These are phyloP conservation scores for Probosciger aterrimus DNA, from an alignment of 2,113 vertebrate species.

Conservation along the genomic window DNA sequence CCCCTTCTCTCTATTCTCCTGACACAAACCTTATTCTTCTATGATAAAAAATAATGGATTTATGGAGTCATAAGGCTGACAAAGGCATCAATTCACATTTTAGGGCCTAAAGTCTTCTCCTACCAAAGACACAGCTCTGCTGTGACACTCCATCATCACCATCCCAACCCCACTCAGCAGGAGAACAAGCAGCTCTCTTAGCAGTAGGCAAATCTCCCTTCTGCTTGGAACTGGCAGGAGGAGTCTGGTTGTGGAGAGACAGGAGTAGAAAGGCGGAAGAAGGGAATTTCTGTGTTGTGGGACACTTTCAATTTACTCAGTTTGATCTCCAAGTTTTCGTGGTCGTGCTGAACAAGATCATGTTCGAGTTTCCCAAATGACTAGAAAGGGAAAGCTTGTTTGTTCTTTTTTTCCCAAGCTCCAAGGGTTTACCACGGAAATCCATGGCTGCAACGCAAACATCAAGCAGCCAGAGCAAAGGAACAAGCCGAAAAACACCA, in stretches of 20 bases:
- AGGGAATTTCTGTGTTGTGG: slow-evolving; percentile 52
- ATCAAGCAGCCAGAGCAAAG: slow-evolving; percentile 46
- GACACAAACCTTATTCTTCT: not conserved
- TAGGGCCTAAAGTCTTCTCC: not conserved
- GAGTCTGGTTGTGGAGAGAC: not conserved
- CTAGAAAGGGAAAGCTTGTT: slow-evolving; percentile 27
- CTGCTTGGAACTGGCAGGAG: not conserved
- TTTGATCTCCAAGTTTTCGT: slow-evolving; percentile 53
- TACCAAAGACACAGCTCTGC: not conserved
- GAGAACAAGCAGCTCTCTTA: not conserved
- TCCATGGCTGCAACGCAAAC: slow-evolving; percentile 14
- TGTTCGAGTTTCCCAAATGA: slow-evolving; percentile 45
- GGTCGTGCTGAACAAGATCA: slow-evolving; percentile 33
- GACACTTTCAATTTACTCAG: slow-evolving; percentile 15
- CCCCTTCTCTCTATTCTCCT: not conserved
- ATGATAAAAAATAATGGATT: not conserved
- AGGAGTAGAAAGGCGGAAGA: not conserved
- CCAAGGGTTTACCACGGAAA: slow-evolving; percentile 32
- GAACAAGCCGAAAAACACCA: slow-evolving; percentile 7
- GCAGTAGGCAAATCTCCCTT: not conserved
- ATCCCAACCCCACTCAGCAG: not conserved
- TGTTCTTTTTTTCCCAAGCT: not conserved
- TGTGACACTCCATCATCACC: not conserved
- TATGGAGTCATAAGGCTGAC: not conserved
- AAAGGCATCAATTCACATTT: not conserved